These are phyloP conservation scores for Sphinx pinastri DNA, from an alignment of 2,888 invertebrate genomes.

Conservation along the genomic window DNA sequence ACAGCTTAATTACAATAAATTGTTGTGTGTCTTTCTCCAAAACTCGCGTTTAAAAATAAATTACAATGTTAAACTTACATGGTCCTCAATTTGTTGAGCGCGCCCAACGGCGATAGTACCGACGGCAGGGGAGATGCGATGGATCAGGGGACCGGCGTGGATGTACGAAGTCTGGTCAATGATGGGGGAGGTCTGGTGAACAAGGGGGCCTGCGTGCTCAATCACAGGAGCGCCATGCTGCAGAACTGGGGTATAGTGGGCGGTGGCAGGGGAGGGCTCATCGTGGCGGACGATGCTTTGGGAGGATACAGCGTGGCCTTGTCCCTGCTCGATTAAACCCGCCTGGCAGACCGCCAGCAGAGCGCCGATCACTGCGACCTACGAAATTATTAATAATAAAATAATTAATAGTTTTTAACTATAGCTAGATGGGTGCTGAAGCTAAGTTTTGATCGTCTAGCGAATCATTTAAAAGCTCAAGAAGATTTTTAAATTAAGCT, in stretches of 20 bases:
- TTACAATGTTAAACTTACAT: conserved; percentile 54
- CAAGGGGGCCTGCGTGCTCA: conserved; percentile 43
- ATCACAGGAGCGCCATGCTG: conserved; percentile 48
- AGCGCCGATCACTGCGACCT: conserved; percentile 72
- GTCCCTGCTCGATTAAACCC: conserved; percentile 66
- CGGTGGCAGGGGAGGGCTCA: conserved; percentile 57
- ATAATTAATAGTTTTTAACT: no score
- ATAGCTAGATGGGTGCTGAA: no score
- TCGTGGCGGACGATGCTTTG: conserved; percentile 75
- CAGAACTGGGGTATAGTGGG: conserved; percentile 47
- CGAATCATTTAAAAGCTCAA: no score
- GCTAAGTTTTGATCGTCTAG: no score
- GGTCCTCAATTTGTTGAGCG: conserved; percentile 56
- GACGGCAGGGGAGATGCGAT: conserved; percentile 52
- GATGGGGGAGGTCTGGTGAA: conserved; percentile 50
- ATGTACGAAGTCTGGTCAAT: conserved; percentile 52
- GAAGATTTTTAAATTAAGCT: no score
- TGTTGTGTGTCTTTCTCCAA: no score
- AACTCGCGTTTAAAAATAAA: neutral
- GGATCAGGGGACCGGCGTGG: conserved; percentile 47
- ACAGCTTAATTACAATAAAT: no score
- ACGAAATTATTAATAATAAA: conserved; percentile 28
- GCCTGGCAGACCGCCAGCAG: conserved; percentile 77
- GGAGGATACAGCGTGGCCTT: conserved; percentile 70
- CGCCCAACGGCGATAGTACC: conserved; percentile 53